Conservation (phyloP, 2,888 invertebrate genomes). For the Leucoma salicis region DNA sequence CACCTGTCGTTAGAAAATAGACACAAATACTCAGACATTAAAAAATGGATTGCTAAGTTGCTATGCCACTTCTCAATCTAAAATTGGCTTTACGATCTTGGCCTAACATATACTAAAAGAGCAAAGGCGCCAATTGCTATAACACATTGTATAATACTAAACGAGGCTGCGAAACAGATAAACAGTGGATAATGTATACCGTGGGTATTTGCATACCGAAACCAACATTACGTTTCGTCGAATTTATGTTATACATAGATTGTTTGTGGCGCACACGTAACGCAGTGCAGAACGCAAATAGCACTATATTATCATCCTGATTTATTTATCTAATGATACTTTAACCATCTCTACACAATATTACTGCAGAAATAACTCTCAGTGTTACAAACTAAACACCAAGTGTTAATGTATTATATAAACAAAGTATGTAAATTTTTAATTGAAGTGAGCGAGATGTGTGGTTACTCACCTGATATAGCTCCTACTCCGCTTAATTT, state of each 20-base stretch:
- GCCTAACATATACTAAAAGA: too few species aligned
- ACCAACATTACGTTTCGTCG: conserved; percentile 1
- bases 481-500: conserved; percentile 77
- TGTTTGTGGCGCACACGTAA: conserved; percentile 1
- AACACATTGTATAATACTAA: conserved; percentile 8
- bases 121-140: conserved; percentile 9
- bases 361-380: background rate
- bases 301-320: background rate
- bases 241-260: background rate
- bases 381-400: conserved; percentile 1
- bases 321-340: background rate
- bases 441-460: conserved; percentile 9
- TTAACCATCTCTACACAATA: background rate
- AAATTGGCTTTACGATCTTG: too few species aligned
- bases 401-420: conserved; percentile 24
- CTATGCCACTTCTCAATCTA: too few species aligned
- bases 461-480: conserved; percentile 72
- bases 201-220: background rate
- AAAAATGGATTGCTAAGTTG: too few species aligned
- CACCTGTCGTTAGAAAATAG: too few species aligned
- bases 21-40: too few species aligned
- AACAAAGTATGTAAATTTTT: conserved; percentile 28
- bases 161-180: conserved; percentile 2
- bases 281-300: too few species aligned
- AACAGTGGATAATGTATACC: conserved; percentile 5